Percentiles rank a stretch among this genome's conserved stretches.
These are phyloP conservation scores for Drosophila nr. fundita DNA, from an alignment of 2,888 invertebrate species.

Conservation along the genomic window DNA sequence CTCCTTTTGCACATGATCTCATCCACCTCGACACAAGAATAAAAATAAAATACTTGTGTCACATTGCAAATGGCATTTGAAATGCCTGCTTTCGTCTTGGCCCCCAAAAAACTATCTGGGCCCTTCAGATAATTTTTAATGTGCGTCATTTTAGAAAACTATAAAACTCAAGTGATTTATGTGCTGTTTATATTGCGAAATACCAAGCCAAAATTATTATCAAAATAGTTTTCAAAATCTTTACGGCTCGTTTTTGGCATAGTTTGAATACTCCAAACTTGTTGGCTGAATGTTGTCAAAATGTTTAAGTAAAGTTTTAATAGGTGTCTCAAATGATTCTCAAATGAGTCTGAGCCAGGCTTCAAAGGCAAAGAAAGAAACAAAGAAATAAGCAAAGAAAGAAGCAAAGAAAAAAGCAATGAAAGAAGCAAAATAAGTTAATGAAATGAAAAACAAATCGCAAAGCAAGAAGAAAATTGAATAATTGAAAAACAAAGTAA, in stretches of 20 bases:
- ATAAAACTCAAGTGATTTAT: constrained; percentile 42
- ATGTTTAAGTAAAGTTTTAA: not conserved
- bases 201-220: constrained; percentile 30
- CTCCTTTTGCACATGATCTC: constrained; percentile 24
- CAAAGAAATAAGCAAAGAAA: not conserved
- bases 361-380: too few species aligned
- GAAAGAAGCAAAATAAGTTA: not conserved
- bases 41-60: constrained; percentile 44
- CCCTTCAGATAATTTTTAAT: constrained; percentile 36
- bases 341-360: too few species aligned
- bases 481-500: not conserved
- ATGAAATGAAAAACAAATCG: not conserved
- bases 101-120: not conserved
- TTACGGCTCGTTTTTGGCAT: constrained; percentile 3
- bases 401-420: not conserved
- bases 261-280: constrained; percentile 7
- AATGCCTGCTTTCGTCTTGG: constrained; percentile 10
- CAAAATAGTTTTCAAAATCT: constrained; percentile 13
- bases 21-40: not conserved
- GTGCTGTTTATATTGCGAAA: constrained; percentile 21
- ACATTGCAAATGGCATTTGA: constrained; percentile 27
- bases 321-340: not conserved
- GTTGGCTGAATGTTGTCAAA: not conserved
- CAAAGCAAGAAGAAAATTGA: not conserved
- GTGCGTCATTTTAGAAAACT: not conserved